phyloP scores from a whole-genome alignment of 1,140 invertebrate genomes.

The Trichomalopsis sarcophagae region DNA sequence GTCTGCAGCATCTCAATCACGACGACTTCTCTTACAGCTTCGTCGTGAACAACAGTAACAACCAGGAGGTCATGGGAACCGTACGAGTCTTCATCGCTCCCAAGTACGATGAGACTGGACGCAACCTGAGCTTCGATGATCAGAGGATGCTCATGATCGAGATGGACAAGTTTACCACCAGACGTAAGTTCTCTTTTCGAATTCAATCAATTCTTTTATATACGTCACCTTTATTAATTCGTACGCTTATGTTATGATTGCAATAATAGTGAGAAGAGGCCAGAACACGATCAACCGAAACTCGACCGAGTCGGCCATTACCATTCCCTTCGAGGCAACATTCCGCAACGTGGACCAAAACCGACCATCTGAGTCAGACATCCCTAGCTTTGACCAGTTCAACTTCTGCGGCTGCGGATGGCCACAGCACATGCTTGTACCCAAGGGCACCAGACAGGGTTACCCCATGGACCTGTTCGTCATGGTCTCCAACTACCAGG shows the following conservation, averaged over 20 bases:
- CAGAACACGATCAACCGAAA: conserved; percentile 75
- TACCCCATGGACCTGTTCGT: conserved; percentile 84
- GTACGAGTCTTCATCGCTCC: conserved; percentile 87
- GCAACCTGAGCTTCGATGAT: conserved; percentile 78
- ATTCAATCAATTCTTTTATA: neutral
- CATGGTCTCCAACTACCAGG: conserved; percentile 86
- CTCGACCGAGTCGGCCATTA: conserved; percentile 78
- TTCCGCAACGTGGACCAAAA: conserved; percentile 77
- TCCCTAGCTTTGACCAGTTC: neutral
- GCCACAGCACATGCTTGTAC: conserved; percentile 89
- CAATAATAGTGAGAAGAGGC: conserved; percentile 74
- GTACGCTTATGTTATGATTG: neutral
- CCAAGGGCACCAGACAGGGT: conserved; percentile 83
- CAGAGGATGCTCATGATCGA: conserved; percentile 85
- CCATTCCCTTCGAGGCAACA: conserved; percentile 80
- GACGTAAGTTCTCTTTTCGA: conserved; percentile 4
- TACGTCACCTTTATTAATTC: neutral
- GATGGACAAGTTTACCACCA: conserved; percentile 78
- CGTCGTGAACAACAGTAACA: conserved; percentile 79
- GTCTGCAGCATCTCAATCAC: conserved; percentile 86
- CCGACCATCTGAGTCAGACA: conserved; percentile 63
- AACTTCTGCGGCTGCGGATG: conserved; percentile 87
- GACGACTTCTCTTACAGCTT: conserved; percentile 79
- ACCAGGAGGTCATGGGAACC: conserved; percentile 78
- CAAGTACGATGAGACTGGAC: conserved; percentile 80